phyloP scores from a whole-genome alignment of 2,888 invertebrate species.

The Drepanosiphum platanoidis region DNA sequence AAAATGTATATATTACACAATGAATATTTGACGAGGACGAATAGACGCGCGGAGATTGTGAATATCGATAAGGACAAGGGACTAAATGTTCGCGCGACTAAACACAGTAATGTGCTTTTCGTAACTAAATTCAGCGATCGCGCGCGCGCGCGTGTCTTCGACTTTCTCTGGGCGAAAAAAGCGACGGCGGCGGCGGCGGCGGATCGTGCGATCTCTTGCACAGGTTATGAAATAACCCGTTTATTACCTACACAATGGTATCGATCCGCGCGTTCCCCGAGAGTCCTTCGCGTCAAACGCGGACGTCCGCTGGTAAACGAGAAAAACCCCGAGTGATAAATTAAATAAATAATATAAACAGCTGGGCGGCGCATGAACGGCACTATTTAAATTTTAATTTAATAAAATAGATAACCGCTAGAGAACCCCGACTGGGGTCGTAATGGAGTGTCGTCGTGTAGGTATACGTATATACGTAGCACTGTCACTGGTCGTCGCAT shows the following conservation, averaged over 20 bases:
- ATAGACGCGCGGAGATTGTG: no score
- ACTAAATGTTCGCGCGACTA: not conserved
- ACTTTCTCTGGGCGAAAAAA: slow-evolving; percentile 34
- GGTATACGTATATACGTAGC: not conserved
- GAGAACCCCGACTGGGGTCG: slow-evolving; percentile 1
- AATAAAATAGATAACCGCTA: not conserved
- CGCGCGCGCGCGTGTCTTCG: not conserved
- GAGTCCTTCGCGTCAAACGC: not conserved
- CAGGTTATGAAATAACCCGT: slow-evolving; percentile 14
- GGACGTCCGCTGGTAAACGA: not conserved
- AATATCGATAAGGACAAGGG: not conserved
- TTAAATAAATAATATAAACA: slow-evolving; percentile 19
- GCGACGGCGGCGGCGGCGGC: not conserved
- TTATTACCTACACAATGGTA: not conserved
- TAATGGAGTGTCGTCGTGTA: not conserved
- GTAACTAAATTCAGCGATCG: slow-evolving; percentile 18
- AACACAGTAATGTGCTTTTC: not conserved
- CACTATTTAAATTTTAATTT: not conserved
- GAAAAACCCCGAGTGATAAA: not conserved
- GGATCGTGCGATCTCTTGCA: slow-evolving; percentile 8
- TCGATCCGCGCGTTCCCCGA: not conserved
- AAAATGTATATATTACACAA: no score
- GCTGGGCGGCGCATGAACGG: no score
- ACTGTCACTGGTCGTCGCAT: not conserved
- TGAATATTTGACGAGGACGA: no score